phyloP scores from a whole-genome alignment of 2,797 vertebrate genomes.

The Myripristis jacobus region DNA sequence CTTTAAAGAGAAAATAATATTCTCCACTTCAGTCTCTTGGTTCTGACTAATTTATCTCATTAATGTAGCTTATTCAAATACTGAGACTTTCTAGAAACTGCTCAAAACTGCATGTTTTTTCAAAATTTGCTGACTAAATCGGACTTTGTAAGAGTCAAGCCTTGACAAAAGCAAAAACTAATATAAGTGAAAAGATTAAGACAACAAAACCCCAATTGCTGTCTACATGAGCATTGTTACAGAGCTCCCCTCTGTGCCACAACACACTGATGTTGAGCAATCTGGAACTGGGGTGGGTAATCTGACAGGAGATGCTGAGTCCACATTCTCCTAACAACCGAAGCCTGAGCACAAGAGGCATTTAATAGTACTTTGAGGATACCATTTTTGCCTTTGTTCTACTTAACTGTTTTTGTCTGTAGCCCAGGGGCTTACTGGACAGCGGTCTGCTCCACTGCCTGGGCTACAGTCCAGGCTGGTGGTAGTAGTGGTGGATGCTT shows the following conservation, averaged over 20 bases:
- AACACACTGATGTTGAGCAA: conserved; percentile 31
- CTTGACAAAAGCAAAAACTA: conserved; percentile 30
- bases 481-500: conserved; percentile 42
- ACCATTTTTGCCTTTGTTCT: conserved; percentile 60
- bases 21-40: conserved; percentile 11
- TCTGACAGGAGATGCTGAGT: conserved; percentile 45
- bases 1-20: conserved; percentile 22
- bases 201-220: conserved; percentile 6
- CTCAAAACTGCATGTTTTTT: too few relatives aligned
- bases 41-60: conserved; percentile 3
- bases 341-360: conserved; percentile 31
- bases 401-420: conserved; percentile 54
- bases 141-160: neutral
- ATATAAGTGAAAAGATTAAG: conserved; percentile 22
- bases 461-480: conserved; percentile 64
- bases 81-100: conserved; percentile 28
- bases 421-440: conserved; percentile 63
- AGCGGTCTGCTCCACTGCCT: conserved; percentile 62
- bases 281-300: conserved; percentile 37
- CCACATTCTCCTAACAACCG: conserved; percentile 40
- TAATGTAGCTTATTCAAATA: conserved; percentile 11
- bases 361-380: conserved; percentile 39
- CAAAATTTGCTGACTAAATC: conserved; percentile 8
- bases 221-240: neutral
- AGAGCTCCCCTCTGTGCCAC: conserved; percentile 26